phyloP scores from a whole-genome alignment of 2,797 vertebrate species.

The Cephalopachus bancanus region DNA sequence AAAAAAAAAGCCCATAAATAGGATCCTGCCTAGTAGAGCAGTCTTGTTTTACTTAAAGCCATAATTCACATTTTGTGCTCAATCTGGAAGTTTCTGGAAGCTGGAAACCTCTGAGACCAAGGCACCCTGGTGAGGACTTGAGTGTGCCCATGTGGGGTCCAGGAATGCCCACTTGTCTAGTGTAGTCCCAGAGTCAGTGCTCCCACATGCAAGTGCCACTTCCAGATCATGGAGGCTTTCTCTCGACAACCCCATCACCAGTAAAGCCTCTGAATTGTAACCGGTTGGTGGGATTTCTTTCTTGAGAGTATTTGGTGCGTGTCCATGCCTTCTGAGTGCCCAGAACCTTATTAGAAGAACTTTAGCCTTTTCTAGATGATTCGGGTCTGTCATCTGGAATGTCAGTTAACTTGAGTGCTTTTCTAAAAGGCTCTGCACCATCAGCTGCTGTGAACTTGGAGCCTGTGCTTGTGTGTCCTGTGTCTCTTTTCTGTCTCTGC shows the following conservation, averaged over 20 bases:
- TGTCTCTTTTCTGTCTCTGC: background rate
- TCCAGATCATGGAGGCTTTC: background rate
- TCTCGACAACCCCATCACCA: rapidly evolving
- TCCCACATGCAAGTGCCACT: too few species aligned
- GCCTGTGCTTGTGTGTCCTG: background rate
- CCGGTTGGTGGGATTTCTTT: background rate
- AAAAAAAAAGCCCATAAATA: background rate
- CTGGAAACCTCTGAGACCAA: background rate
- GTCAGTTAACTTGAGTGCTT: too few species aligned
- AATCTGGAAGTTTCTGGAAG: background rate
- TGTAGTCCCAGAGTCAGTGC: too few species aligned
- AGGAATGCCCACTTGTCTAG: rapidly evolving
- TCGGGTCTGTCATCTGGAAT: rapidly evolving
- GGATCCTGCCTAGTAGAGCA: background rate
- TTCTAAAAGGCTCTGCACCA: background rate
- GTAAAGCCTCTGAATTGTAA: background rate
- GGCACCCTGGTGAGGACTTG: background rate
- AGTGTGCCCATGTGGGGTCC: rapidly evolving
- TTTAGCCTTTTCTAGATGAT: background rate
- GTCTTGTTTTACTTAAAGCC: slow-evolving; percentile 9
- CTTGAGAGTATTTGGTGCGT: background rate
- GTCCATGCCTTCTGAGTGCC: background rate
- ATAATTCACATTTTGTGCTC: background rate
- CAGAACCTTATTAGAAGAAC: background rate
- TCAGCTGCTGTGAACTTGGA: background rate